Conservation (phyloP, 2,113 vertebrate species). For the Hemibagrus wyckioides region DNA sequence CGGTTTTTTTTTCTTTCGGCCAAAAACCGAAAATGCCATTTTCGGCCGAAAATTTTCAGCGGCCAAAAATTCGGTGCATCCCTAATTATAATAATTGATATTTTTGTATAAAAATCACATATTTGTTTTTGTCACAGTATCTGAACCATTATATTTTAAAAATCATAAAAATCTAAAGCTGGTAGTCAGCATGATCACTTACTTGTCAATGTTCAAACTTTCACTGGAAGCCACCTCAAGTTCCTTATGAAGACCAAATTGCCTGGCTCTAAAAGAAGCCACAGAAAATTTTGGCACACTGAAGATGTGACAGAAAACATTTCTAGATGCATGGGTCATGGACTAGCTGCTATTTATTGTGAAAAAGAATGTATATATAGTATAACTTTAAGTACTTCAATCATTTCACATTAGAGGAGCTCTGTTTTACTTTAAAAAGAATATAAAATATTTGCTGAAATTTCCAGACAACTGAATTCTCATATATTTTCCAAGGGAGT, state of each 20-base stretch:
- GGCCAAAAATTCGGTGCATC: no score
- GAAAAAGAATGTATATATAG: not conserved
- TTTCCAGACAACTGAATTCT: not conserved
- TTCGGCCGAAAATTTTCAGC: no score
- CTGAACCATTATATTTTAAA: not conserved
- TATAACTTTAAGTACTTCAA: not conserved
- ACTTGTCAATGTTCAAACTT: conserved; percentile 65
- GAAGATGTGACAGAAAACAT: not conserved
- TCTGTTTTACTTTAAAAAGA: not conserved
- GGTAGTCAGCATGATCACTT: conserved; percentile 42
- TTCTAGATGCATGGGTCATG: not conserved
- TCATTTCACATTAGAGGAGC: not conserved
- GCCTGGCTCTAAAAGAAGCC: conserved; percentile 61
- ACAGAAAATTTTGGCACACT: not conserved
- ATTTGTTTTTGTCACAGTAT: not conserved
- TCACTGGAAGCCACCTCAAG: conserved; percentile 56
- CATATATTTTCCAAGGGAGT: not conserved
- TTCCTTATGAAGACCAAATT: conserved; percentile 62
- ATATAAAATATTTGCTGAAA: not conserved
- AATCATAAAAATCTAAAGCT: not conserved
- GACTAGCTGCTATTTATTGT: not conserved
- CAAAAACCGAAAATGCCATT: no score
- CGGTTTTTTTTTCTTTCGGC: no score
- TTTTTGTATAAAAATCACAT: not conserved
- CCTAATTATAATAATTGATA: not conserved